Conservation (phyloP, 2,113 vertebrate species). For the Pelmatolapia mariae region DNA sequence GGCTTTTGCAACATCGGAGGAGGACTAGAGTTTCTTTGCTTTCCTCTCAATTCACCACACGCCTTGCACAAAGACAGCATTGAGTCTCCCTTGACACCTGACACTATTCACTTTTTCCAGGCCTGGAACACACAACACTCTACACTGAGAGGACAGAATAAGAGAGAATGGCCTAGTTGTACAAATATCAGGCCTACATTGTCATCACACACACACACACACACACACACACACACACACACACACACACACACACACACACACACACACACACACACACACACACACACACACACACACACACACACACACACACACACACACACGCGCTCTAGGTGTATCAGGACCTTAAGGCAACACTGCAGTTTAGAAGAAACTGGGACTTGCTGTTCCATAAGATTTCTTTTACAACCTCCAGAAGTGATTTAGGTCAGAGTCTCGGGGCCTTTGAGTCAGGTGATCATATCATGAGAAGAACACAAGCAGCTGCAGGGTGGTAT, state of each 20-base stretch:
- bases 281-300: not conserved
- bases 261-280: not conserved
- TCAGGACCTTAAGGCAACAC: not conserved
- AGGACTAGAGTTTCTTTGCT: slow-evolving; percentile 30
- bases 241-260: not conserved
- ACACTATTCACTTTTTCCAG: slow-evolving; percentile 66
- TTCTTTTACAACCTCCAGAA: not conserved
- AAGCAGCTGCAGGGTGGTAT: not conserved
- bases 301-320: not conserved
- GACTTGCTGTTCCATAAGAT: slow-evolving; percentile 24
- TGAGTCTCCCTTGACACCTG: slow-evolving; percentile 67
- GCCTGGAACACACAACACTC: slow-evolving; percentile 40
- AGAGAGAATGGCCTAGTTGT: slow-evolving; percentile 66
- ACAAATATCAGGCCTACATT: slow-evolving; percentile 60
- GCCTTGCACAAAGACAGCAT: slow-evolving; percentile 62
- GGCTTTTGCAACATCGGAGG: slow-evolving; percentile 25
- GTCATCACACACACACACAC: slow-evolving; percentile 24
- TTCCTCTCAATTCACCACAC: slow-evolving; percentile 40
- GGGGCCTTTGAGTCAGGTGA: slow-evolving; percentile 13
- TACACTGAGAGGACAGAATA: not conserved
- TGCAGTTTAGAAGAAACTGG: slow-evolving; percentile 23
- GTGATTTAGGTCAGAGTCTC: slow-evolving; percentile 36
- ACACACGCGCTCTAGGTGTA: not conserved
- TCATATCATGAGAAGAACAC: slow-evolving; percentile 11
- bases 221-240: not conserved